phyloP scores from a whole-genome alignment of 1,140 invertebrate species.

The Steinernema khuongi region DNA sequence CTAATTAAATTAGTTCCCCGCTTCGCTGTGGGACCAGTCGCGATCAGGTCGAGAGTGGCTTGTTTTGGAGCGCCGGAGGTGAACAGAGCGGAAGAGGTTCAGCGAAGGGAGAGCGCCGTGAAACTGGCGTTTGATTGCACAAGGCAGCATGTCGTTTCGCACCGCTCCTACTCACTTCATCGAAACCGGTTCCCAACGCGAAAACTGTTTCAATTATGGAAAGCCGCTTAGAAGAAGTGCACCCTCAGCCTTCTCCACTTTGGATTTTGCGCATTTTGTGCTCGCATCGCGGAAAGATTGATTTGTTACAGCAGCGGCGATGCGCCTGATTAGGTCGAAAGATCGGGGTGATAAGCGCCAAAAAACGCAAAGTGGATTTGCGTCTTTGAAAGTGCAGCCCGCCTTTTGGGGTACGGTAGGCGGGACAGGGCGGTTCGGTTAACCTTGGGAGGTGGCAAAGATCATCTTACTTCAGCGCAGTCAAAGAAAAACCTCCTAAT shows the following conservation, averaged over 20 bases:
- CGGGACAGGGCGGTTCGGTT: too few relatives aligned
- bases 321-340: neutral
- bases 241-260: neutral
- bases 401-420: too few relatives aligned
- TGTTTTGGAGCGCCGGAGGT: too few relatives aligned
- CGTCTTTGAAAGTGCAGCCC: too few relatives aligned
- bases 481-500: too few relatives aligned
- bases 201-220: conserved; percentile 15
- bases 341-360: neutral
- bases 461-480: too few relatives aligned
- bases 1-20: too few relatives aligned
- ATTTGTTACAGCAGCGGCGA: neutral
- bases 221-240: conserved; percentile 11
- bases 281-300: neutral
- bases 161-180: neutral
- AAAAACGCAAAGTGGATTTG: neutral
- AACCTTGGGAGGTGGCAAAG: too few relatives aligned
- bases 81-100: too few relatives aligned
- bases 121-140: neutral
- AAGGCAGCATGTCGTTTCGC: neutral
- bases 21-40: too few relatives aligned
- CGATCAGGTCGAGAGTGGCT: too few relatives aligned
- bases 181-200: neutral
- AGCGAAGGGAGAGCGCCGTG: too few relatives aligned
- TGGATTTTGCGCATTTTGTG: neutral